Evolutionary conservation across 35 echinoderm and acorn worm genomes (phyloP).

Genomic region (Anneissia japonica): DNA sequence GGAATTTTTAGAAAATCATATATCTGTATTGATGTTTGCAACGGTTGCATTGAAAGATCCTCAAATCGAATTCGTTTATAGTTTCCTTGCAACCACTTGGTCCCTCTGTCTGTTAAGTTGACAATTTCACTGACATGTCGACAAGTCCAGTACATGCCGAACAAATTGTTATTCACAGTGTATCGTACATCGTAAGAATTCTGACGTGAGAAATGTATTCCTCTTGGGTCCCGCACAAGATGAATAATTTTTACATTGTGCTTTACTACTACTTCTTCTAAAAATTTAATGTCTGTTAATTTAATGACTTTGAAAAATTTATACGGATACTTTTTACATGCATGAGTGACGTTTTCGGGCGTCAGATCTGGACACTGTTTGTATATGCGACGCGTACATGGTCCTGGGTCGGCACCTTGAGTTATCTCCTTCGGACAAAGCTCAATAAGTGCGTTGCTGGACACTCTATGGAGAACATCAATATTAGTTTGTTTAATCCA

Average conservation of each 20-base stretch:
- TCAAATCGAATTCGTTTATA: not conserved
- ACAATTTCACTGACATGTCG: not conserved
- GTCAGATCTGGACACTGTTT: not conserved
- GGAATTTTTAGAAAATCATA: not conserved
- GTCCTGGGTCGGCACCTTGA: not conserved
- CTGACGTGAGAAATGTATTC: not conserved
- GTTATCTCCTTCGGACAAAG: not conserved
- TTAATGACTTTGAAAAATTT: not conserved
- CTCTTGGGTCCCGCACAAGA: not conserved
- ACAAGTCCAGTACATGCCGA: not conserved
- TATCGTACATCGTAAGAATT: not conserved
- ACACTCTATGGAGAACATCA: not conserved
- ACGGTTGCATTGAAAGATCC: not conserved
- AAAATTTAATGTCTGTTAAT: not conserved
- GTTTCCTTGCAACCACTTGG: not conserved
- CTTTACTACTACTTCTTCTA: not conserved
- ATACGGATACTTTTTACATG: not conserved
- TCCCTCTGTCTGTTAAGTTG: not conserved
- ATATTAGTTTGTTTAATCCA: not conserved
- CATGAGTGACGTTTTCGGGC: not conserved
- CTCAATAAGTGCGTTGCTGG: not conserved
- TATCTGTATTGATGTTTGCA: not conserved
- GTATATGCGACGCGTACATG: not conserved
- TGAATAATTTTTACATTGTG: not conserved
- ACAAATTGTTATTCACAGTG: not conserved